Percentiles rank a stretch among this genome's conserved stretches.
Conservation (phyloP, 2,113 vertebrate species). For the Labrus mixtus region DNA sequence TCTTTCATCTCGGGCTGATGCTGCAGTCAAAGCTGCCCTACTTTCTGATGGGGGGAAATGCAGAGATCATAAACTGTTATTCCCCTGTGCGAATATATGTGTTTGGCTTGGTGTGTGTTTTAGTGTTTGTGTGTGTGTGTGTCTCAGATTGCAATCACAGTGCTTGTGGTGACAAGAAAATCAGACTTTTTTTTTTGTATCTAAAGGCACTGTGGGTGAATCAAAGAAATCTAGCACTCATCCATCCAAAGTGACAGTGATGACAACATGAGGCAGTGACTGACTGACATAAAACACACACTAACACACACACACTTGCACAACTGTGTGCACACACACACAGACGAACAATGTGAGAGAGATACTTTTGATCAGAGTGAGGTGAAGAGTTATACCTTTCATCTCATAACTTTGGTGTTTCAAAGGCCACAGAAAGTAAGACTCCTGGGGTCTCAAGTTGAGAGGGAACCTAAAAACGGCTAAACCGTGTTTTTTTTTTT, state of each 20-base stretch:
- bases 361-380: conserved; percentile 58
- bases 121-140: conserved; percentile 59
- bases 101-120: conserved; percentile 26
- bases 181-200: conserved; percentile 68
- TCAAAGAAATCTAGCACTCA: conserved; percentile 78
- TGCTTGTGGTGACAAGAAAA: conserved; percentile 74
- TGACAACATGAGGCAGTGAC: conserved; percentile 74
- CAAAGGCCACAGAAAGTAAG: conserved; percentile 62
- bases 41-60: conserved; percentile 74
- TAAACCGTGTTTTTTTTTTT: conserved; percentile 67
- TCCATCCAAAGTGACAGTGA: conserved; percentile 77
- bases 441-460: conserved; percentile 62
- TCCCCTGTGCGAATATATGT: conserved; percentile 61
- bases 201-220: conserved; percentile 73
- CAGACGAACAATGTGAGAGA: conserved; percentile 37
- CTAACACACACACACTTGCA: conserved; percentile 11
- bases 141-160: conserved; percentile 70
- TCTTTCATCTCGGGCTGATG: conserved; percentile 77
- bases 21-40: conserved; percentile 82
- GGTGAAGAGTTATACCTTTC: conserved; percentile 71
- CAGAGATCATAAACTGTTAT: conserved; percentile 73
- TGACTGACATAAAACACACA: conserved; percentile 64
- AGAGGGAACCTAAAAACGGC: conserved; percentile 67
- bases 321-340: conserved; percentile 13
- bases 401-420: conserved; percentile 67